Base-by-base conservation (phyloP, 2,888 invertebrate genomes). In the Drosophila histrio region DNA sequence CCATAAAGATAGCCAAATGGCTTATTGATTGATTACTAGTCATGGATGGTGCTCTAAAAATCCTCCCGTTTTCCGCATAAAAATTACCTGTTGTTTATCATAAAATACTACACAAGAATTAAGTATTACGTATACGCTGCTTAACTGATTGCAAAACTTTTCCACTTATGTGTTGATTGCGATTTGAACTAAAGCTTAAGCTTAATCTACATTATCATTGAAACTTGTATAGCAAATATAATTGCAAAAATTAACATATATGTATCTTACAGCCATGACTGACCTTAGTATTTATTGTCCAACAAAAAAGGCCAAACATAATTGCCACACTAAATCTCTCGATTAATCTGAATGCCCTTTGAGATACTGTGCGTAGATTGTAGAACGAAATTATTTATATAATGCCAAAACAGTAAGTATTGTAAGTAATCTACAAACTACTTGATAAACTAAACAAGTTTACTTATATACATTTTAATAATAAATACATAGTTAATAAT, bases 1-100 rank as follows among this genome's bases (percentile, higher is more conserved):
- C 30, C 47, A 81, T 81, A 81, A 77, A 77, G 77, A 83, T 80
- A 77, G 61, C 19, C 50, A 63, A 77, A 77, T 77, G 22, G 43
- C 47, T 43, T 30, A 56, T 57, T 69, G 72, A 79, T 81, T 69
- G 68, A 81, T 84, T 62, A 56, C 58, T 38, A 63, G 62, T 28
- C 36, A 22, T 43, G 34, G 15, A 34, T 34, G 43, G 17, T 9
- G 9, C 6, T 5, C 17, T 39, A 38, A 28, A 28, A 57, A 49
- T 28, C 11, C 22, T 28, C 3, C 8, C 4, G n/a, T n/a, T 26
- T 19, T 13, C 15, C 19, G n/a, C n/a, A 13, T 36, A 8, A 26
- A 26, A 50, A 53, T 44, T 21, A 44, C 5, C 53, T 36, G 36
- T 17, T 36, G 21, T 19, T 21, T 19, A n/a, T 56, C 26, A 46